These are phyloP conservation scores for Ceratotherium simum DNA, from an alignment of 2,113 vertebrate genomes.

Conservation along the genomic window DNA sequence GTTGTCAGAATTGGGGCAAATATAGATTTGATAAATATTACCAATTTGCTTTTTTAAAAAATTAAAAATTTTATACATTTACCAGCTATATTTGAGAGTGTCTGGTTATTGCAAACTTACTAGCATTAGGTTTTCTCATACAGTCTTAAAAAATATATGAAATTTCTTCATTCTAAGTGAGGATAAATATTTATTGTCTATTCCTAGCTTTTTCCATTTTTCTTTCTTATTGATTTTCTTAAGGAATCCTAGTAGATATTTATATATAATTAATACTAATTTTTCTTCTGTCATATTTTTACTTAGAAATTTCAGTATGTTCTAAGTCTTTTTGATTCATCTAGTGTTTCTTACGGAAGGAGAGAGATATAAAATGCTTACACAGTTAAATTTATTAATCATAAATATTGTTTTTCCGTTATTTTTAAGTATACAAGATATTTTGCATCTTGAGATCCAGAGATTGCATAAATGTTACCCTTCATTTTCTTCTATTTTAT, in stretches of 20 bases:
- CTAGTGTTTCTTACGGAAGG: not conserved
- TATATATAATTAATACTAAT: not conserved
- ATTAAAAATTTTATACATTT: not conserved
- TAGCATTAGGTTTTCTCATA: not conserved
- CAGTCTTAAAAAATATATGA: not conserved
- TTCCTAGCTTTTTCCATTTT: not conserved
- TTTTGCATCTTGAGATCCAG: not conserved
- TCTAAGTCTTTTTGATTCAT: slow-evolving; percentile 5
- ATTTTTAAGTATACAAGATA: not conserved
- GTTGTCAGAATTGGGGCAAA: not conserved
- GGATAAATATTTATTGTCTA: not conserved
- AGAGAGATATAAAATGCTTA: not conserved
- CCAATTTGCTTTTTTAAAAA: not conserved
- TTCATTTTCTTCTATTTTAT: not conserved
- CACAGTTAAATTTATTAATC: not conserved
- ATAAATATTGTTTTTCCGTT: not conserved
- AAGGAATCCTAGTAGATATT: not conserved
- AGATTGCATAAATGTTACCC: not conserved
- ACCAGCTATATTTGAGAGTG: not conserved
- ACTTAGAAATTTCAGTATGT: not conserved
- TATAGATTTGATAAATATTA: not conserved
- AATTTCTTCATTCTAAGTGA: not conserved
- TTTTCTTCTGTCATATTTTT: not conserved
- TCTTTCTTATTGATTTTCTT: not conserved
- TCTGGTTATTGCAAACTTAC: not conserved